These are phyloP conservation scores for Oenanthe oenanthe DNA, from an alignment of 2,113 vertebrate species.

Conservation along the genomic window DNA sequence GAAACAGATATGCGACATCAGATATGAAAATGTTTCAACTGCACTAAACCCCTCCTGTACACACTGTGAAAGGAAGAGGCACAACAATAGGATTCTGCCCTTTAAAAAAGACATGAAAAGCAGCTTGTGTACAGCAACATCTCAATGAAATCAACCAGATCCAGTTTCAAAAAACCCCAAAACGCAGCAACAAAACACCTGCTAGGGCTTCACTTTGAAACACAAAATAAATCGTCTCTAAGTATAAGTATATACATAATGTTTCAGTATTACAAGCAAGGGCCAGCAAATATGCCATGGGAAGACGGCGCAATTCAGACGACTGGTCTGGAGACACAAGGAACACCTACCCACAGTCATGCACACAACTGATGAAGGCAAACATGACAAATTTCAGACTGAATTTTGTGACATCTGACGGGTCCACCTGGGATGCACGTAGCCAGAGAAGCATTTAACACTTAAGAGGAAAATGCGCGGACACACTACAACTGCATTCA, in stretches of 20 bases:
- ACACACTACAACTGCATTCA: neutral
- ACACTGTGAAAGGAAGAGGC: neutral
- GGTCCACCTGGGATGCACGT: neutral
- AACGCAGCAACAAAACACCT: neutral
- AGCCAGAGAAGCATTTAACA: neutral
- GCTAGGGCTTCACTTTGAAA: neutral
- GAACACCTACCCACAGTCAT: neutral
- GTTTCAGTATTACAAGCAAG: neutral
- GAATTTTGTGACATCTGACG: neutral
- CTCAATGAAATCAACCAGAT: neutral
- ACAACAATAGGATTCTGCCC: neutral
- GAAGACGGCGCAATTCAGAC: neutral
- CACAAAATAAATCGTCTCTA: neutral
- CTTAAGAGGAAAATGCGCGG: neutral
- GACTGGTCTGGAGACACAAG: neutral
- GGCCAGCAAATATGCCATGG: neutral
- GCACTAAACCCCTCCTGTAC: neutral
- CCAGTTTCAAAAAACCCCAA: neutral
- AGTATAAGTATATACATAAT: neutral
- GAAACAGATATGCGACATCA: neutral
- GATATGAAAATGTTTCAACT: neutral
- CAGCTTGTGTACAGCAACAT: neutral
- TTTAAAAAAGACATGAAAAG: neutral
- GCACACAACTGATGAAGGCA: neutral
- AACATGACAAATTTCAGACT: neutral